Percentiles rank a stretch among this genome's conserved stretches.
Evolutionary conservation across 2,888 invertebrate genomes (phyloP).

Genomic region (Keiferia lycopersicella): DNA sequence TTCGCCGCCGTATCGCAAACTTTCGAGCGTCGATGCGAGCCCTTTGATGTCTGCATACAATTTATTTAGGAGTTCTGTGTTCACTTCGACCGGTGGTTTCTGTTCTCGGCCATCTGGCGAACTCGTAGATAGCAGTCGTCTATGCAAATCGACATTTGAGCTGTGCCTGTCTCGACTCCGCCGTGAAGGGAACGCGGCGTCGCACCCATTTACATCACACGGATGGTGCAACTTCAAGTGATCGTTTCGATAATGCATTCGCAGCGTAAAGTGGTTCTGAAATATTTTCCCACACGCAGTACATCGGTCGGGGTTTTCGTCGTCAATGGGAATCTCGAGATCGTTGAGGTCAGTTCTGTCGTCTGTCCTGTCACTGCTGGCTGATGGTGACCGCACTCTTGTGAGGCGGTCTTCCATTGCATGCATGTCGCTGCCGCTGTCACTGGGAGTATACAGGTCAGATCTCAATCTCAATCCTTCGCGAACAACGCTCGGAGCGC

Average conservation of each 20-base stretch:
- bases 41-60: conserved; percentile 89
- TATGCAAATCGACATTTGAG: conserved; percentile 79
- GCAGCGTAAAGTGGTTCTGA: conserved; percentile 94
- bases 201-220: conserved; percentile 94
- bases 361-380: conserved; percentile 71
- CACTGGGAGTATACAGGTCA: conserved; percentile 76
- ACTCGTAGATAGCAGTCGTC: conserved; percentile 73
- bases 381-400: conserved; percentile 76
- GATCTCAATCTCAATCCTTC: conserved; percentile 73
- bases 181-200: conserved; percentile 95
- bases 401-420: conserved; percentile 75
- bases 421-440: conserved; percentile 76
- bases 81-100: conserved; percentile 83
- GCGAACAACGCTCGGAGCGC: conserved; percentile 73
- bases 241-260: conserved; percentile 95
- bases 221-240: conserved; percentile 94
- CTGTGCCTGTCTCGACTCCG: conserved; percentile 83
- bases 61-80: conserved; percentile 90
- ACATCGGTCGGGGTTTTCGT: conserved; percentile 92
- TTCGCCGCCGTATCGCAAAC: conserved; percentile 80
- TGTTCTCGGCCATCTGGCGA: conserved; percentile 77
- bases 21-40: conserved; percentile 82
- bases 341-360: conserved; percentile 72
- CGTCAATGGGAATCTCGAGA: conserved; percentile 91
- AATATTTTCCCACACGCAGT: conserved; percentile 94